Evolutionary conservation across 2,797 vertebrate genomes (phyloP).

Genomic region (Pelodytes ibericus): DNA sequence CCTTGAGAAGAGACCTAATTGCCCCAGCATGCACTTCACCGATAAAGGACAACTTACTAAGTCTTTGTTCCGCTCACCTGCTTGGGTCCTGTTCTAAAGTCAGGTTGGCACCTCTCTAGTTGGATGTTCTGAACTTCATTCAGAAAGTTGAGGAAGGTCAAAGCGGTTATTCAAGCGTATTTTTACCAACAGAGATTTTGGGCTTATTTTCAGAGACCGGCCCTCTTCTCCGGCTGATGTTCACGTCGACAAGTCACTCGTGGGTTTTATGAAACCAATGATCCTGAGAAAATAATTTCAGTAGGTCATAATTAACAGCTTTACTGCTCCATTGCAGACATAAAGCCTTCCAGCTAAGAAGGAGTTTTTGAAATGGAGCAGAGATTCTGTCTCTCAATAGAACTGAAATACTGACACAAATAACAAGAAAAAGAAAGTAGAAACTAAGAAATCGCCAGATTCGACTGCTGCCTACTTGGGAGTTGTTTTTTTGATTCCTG

Average conservation of each 20-base stretch:
- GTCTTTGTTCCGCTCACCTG: no score
- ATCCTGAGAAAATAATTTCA: constrained; percentile 53
- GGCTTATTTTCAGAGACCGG: constrained; percentile 12
- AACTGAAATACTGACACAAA: no score
- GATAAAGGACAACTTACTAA: no score
- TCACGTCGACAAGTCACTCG: constrained; percentile 31
- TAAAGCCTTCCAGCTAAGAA: constrained; percentile 28
- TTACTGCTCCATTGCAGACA: constrained; percentile 51
- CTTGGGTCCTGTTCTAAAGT: neutral
- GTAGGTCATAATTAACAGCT: constrained; percentile 52
- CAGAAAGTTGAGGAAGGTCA: constrained; percentile 35
- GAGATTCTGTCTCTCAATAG: neutral
- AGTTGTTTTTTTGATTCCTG: no score
- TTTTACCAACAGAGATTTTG: constrained; percentile 9
- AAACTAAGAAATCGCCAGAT: no score
- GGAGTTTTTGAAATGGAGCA: constrained; percentile 38
- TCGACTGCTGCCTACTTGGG: no score
- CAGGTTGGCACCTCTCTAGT: neutral
- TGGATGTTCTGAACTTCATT: constrained; percentile 14
- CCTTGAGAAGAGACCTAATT: no score
- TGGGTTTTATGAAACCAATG: constrained; percentile 39
- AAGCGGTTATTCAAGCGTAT: constrained; percentile 11
- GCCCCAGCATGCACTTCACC: no score
- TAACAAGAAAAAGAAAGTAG: no score
- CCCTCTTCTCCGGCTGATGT: constrained; percentile 8